Base-by-base conservation (phyloP, 2,113 vertebrate genomes). In the Mustelus asterias region DNA sequence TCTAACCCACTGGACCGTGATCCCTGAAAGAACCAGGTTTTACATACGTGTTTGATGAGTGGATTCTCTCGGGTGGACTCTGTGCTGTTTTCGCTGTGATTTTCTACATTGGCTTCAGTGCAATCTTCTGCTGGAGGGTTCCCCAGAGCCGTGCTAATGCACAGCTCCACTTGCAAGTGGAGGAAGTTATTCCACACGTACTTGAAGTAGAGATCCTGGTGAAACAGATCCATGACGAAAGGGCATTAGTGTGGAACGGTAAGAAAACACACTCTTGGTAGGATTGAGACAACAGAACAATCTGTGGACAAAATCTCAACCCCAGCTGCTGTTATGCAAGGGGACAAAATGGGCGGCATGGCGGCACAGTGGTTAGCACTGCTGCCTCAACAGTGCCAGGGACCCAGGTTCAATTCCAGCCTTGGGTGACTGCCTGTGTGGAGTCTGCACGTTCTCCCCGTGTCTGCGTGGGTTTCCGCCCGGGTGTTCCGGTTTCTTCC, bases 181-280 rank as follows among this genome's bases (percentile, higher is more conserved):
- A 98, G 93, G 80, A 98, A 98, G 69, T 98, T 98, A 96, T 98
- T 98, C 96, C 97, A 98, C 33, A 96, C 96, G 0, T 97, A 98
- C 95, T 97, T 96, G 96, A 98, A 98, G 95, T 97, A 98, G n/a
- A 98, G 97, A 96, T 98, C 97, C 97, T 98, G 69, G 63, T 4
- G 8, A 58, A 37, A 37, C 2, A 96, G 54, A 72, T 26, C 44
- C 41, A 89, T 16, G 29, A 90, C 37, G 72, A 65, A 63, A 8
- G 18, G 18, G 54, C 20, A 86, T 86, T 54, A 22, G 18, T 22
- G n/a, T 26, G 14, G 26, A 85, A 60, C 20, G 6, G 6, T n/a
- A 63, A 92, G 29, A n/a, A 80, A 63, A 37, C 5, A 95, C 44
- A 95, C 26, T 86, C 24, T 26, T 29, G 48, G 70, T 26, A n/a